Percentiles rank a stretch among this genome's conserved stretches.
phyloP scores from a whole-genome alignment of 1,140 invertebrate genomes.

The Drosophila varians region DNA sequence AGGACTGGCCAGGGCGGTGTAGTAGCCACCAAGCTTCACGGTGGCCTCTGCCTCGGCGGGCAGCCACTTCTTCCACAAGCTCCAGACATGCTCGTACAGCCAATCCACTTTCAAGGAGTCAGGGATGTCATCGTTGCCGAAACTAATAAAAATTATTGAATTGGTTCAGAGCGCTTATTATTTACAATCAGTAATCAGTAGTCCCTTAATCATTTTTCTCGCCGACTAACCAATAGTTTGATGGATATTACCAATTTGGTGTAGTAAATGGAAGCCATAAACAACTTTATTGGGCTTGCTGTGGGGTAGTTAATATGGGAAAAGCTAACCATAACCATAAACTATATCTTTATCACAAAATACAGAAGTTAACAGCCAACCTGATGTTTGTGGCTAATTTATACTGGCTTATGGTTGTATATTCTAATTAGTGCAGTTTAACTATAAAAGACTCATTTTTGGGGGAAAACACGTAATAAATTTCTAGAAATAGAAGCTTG shows the following conservation, averaged over 20 bases:
- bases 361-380: not conserved
- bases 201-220: not conserved
- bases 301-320: not conserved
- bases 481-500: no score
- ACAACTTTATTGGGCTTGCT: not conserved
- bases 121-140: slow-evolving; percentile 52
- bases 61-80: slow-evolving; percentile 88
- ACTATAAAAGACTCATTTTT: not conserved
- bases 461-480: no score
- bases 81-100: slow-evolving; percentile 87
- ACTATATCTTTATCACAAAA: slow-evolving; percentile 9
- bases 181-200: not conserved
- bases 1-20: slow-evolving; percentile 86
- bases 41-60: slow-evolving; percentile 86
- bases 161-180: not conserved
- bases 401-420: not conserved
- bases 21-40: slow-evolving; percentile 88
- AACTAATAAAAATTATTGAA: slow-evolving; percentile 22
- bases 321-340: slow-evolving; percentile 10
- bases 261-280: slow-evolving; percentile 1
- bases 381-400: not conserved
- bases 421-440: not conserved
- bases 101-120: slow-evolving; percentile 85
- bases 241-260: not conserved
- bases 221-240: not conserved